Conservation (phyloP, 2,797 vertebrate genomes). For the Periparus ater region DNA sequence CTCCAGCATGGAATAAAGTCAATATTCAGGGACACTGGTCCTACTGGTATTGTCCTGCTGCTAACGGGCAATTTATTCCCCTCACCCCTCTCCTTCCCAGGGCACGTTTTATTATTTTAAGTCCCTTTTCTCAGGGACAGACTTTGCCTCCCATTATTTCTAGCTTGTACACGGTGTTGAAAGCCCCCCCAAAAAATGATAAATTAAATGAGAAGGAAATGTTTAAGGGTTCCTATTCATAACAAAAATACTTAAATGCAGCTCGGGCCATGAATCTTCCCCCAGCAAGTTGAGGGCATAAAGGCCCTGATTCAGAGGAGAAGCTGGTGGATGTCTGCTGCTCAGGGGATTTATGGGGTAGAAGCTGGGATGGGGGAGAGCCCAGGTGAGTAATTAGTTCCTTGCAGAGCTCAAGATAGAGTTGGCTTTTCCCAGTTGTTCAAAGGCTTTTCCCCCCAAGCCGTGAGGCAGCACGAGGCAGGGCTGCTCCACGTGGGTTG, state of each 20-base stretch:
- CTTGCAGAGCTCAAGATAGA: constrained; percentile 20
- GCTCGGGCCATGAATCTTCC: constrained; percentile 59
- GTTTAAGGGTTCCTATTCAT: constrained; percentile 71
- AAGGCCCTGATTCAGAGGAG: constrained; percentile 65
- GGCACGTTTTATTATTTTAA: constrained; percentile 19
- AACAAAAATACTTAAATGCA: constrained; percentile 59
- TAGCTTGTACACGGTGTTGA: constrained; percentile 40
- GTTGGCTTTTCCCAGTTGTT: not conserved
- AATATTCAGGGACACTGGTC: not conserved
- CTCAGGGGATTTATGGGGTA: not conserved
- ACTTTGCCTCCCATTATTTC: constrained; percentile 30
- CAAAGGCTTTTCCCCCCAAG: not conserved
- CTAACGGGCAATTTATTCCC: not conserved
- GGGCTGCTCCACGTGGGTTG: not conserved
- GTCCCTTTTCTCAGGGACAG: constrained; percentile 32
- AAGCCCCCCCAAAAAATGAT: constrained; percentile 52
- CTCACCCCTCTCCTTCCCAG: not conserved
- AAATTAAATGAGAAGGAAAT: constrained; percentile 70
- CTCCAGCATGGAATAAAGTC: not conserved
- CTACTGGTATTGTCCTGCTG: not conserved
- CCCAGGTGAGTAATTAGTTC: constrained; percentile 56
- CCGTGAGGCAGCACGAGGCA: not conserved
- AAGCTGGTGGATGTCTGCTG: not conserved
- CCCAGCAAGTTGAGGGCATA: constrained; percentile 11
- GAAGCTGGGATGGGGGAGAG: constrained; percentile 36